These are phyloP conservation scores for Brienomyrus brachyistius DNA, from an alignment of 2,113 vertebrate species.

Conservation along the genomic window DNA sequence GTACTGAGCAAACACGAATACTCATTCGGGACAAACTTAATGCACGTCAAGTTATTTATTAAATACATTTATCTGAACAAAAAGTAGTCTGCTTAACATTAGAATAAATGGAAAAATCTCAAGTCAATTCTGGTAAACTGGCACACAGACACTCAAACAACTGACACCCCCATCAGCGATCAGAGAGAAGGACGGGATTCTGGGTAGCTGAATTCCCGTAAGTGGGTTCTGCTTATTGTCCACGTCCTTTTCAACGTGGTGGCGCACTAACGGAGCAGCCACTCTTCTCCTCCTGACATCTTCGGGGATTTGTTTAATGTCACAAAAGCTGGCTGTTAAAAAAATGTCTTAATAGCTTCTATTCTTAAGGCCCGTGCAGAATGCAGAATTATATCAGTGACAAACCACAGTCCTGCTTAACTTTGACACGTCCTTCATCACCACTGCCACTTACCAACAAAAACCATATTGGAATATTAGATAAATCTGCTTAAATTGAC, in stretches of 20 bases:
- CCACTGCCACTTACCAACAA: neutral
- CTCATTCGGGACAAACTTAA: neutral
- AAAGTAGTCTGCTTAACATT: neutral
- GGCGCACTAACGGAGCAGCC: neutral
- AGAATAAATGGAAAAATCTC: neutral
- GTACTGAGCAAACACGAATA: neutral
- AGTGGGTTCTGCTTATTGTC: slow-evolving; percentile 19
- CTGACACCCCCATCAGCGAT: too few relatives aligned
- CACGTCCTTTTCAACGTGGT: neutral
- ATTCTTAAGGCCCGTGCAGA: neutral
- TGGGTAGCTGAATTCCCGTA: slow-evolving; percentile 8
- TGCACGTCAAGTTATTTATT: neutral
- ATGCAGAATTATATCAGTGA: neutral
- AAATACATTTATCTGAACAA: neutral
- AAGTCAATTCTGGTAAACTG: neutral
- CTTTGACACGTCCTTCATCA: neutral
- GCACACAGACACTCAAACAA: neutral
- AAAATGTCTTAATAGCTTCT: neutral
- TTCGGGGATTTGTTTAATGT: neutral
- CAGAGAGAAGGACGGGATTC: neutral
- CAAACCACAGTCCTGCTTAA: neutral
- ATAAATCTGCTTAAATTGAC: neutral
- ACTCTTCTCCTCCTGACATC: neutral
- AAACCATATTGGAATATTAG: neutral
- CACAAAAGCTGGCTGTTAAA: neutral